Base-by-base conservation (phyloP, 2,113 vertebrate genomes). In the Morone saxatilis region DNA sequence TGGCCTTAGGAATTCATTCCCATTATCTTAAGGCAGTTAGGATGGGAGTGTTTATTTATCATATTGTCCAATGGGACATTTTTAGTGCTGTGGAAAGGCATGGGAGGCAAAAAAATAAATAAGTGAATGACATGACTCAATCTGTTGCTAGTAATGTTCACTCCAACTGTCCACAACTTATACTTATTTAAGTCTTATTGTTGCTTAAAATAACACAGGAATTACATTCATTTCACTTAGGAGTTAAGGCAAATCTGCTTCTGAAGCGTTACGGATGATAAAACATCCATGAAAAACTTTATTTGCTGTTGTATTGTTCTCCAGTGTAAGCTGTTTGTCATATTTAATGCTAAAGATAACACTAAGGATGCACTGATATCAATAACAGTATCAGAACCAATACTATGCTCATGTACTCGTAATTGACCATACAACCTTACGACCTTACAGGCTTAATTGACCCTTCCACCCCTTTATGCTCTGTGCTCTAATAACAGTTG, bases 1-100 rank as follows among this genome's bases (percentile, higher is more conserved):
- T 59, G 60, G 53, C 70, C 53, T 50, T n/a, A 79, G 57, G 71
- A n/a, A n/a, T 31, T 43, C n/a, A 38, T 45, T 73, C 71, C 60
- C 16, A 11, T 76, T 41, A 10, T 66, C n/a, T 76, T 88, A 92
- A 92, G 92, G 91, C 91, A 86, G 75, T 80, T 78, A 20, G 59
- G 47, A 84, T 59, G 54, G 79, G 71, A 53, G 60, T 17, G 40
- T 66, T 51, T 2, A 19, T 63, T 67, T 80, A 65, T 83, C 4
- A 48, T 59, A 36, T 47, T 61, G 10, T 51, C 65, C 3, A 45
- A 43, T 40, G 5, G 38, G 56, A 59, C 31, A 78, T 74, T 22
- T 54, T 59, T 9, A 31, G 43, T 53, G 31, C 19, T 17, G 17
- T 45, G 63, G 19, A 59, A 77, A 65, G 19, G 11, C 14, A 12